These are phyloP conservation scores for Gila robusta DNA, from an alignment of 2,797 vertebrate species.

Conservation along the genomic window DNA sequence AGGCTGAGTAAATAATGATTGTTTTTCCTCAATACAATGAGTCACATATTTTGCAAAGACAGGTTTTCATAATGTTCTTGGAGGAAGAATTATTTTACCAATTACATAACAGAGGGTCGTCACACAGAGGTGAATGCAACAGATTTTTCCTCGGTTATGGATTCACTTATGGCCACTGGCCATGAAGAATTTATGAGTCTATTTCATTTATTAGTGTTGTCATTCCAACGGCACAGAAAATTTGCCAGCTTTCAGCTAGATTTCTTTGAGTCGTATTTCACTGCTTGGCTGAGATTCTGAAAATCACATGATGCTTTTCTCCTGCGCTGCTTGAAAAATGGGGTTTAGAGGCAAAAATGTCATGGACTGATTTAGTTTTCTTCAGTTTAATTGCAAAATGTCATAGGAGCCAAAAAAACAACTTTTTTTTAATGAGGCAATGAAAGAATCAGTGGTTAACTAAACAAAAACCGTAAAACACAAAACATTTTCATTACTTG, in stretches of 20 bases:
- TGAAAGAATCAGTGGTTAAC: background rate
- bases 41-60: conserved; percentile 18
- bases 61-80: conserved; percentile 36
- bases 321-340: conserved; percentile 49
- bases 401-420: background rate
- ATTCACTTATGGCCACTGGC: conserved; percentile 57
- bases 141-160: conserved; percentile 49
- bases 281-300: conserved; percentile 42
- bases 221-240: conserved; percentile 59
- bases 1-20: conserved; percentile 9
- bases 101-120: conserved; percentile 53
- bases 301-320: conserved; percentile 59
- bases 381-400: conserved; percentile 18
- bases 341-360: conserved; percentile 52
- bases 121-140: conserved; percentile 43
- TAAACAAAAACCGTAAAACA: background rate
- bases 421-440: background rate
- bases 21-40: conserved; percentile 8
- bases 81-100: conserved; percentile 54
- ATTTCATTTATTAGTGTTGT: conserved; percentile 67
- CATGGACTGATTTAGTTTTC: conserved; percentile 38
- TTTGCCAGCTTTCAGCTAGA: conserved; percentile 52
- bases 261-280: conserved; percentile 61
- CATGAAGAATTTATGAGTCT: conserved; percentile 61
- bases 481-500: background rate